phyloP scores from a whole-genome alignment of 2,797 vertebrate species.

The Gila robusta region DNA sequence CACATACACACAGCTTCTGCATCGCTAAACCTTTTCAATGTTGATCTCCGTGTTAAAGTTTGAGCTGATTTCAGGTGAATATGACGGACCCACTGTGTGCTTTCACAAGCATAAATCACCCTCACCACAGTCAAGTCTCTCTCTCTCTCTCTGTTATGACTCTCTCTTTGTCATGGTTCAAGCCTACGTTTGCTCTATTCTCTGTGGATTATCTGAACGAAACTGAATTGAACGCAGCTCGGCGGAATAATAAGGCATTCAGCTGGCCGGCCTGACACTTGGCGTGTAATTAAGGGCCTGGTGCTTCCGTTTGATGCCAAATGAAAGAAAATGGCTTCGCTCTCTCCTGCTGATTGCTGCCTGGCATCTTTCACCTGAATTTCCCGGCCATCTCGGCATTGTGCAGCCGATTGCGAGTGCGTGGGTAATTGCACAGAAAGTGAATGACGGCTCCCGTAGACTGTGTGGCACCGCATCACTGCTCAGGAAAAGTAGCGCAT shows the following conservation, averaged over 20 bases:
- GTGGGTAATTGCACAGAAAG: slow-evolving; percentile 89
- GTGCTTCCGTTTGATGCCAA: slow-evolving; percentile 92
- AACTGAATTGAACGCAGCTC: slow-evolving; percentile 88
- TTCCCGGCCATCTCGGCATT: slow-evolving; percentile 86
- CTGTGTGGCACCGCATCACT: slow-evolving; percentile 36
- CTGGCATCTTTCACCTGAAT: slow-evolving; percentile 93
- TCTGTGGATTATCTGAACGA: slow-evolving; percentile 82
- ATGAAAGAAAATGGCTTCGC: slow-evolving; percentile 92
- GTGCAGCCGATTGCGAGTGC: slow-evolving; percentile 91
- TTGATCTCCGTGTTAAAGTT: background rate
- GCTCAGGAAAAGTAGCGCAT: slow-evolving; percentile 47
- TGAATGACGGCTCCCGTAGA: slow-evolving; percentile 77
- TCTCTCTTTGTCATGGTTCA: slow-evolving; percentile 63
- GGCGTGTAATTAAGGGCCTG: slow-evolving; percentile 96
- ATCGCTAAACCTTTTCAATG: background rate
- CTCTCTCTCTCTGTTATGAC: slow-evolving; percentile 60
- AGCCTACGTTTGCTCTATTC: slow-evolving; percentile 71
- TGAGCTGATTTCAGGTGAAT: slow-evolving; percentile 36
- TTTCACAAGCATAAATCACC: slow-evolving; percentile 74
- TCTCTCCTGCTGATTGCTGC: slow-evolving; percentile 92
- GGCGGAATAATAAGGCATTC: slow-evolving; percentile 89
- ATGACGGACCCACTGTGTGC: slow-evolving; percentile 58
- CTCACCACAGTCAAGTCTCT: slow-evolving; percentile 47
- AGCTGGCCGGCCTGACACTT: slow-evolving; percentile 85
- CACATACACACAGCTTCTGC: background rate